A percentile compares a stretch with the other conserved stretches of the same genome.
phyloP scores from a whole-genome alignment of 2,888 invertebrate genomes.

The Eurois occulta region DNA sequence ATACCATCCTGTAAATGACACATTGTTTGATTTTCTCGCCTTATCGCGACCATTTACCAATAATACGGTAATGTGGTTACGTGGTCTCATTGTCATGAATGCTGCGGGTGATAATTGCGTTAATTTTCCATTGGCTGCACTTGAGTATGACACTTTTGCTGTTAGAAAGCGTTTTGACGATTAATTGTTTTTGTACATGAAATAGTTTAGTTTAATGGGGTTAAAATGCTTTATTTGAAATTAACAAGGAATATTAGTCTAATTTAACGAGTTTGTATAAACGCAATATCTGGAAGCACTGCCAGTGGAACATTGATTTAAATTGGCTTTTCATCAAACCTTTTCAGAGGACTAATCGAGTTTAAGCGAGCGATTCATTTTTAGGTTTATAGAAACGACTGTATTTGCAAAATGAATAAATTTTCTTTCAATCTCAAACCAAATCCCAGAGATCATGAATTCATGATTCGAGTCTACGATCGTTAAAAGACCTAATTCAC shows the following conservation, averaged over 20 bases:
- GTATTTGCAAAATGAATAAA: background rate
- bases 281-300: background rate
- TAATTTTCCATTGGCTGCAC: slow-evolving; percentile 38
- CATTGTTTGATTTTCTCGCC: slow-evolving; percentile 36
- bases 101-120: slow-evolving; percentile 34
- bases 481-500: background rate
- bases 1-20: slow-evolving; percentile 40
- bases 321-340: background rate
- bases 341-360: background rate
- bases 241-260: background rate
- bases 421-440: background rate
- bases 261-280: background rate
- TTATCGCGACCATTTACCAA: slow-evolving; percentile 43
- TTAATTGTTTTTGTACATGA: slow-evolving; percentile 17
- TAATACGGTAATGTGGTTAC: slow-evolving; percentile 41
- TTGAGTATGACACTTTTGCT: background rate
- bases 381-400: background rate
- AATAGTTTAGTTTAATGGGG: background rate
- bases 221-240: background rate
- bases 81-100: slow-evolving; percentile 31
- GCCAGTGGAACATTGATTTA: background rate
- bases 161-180: slow-evolving; percentile 19
- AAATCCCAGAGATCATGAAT: background rate
- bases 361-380: background rate
- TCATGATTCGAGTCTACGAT: background rate